Conservation (phyloP, 2,888 invertebrate genomes). For the Mimachlamys varia region DNA sequence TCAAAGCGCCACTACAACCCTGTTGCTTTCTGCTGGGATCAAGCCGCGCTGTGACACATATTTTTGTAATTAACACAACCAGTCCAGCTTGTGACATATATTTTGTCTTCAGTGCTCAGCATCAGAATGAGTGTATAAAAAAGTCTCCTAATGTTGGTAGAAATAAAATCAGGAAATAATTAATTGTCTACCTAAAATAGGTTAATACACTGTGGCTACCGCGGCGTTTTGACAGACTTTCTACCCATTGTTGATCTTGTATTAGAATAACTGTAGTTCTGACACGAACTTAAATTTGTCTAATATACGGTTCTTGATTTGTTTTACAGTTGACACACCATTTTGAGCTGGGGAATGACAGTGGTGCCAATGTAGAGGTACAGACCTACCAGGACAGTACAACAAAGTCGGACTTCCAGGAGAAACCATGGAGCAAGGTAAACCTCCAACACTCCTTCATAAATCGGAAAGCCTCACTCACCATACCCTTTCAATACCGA, state of each 20-base stretch:
- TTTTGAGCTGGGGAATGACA: conserved; percentile 68
- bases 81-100: too few species aligned
- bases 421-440: conserved; percentile 65
- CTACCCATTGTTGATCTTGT: too few species aligned
- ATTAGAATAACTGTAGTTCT: too few species aligned
- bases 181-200: not conserved
- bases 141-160: too few species aligned
- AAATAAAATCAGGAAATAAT: not conserved
- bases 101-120: not conserved
- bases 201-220: too few species aligned
- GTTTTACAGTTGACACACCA: conserved; percentile 64
- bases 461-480: not conserved
- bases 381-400: conserved; percentile 65
- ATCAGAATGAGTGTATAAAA: not conserved
- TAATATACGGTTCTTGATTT: not conserved
- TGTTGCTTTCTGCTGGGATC: not conserved
- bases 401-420: conserved; percentile 66
- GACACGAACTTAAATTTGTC: too few species aligned
- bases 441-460: not conserved
- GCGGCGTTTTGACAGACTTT: too few species aligned
- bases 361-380: conserved; percentile 61
- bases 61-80: not conserved
- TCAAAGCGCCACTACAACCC: not conserved
- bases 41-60: not conserved
- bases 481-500: not conserved